Conservation (phyloP, 2,113 vertebrate species). For the Scytalopus superciliaris region DNA sequence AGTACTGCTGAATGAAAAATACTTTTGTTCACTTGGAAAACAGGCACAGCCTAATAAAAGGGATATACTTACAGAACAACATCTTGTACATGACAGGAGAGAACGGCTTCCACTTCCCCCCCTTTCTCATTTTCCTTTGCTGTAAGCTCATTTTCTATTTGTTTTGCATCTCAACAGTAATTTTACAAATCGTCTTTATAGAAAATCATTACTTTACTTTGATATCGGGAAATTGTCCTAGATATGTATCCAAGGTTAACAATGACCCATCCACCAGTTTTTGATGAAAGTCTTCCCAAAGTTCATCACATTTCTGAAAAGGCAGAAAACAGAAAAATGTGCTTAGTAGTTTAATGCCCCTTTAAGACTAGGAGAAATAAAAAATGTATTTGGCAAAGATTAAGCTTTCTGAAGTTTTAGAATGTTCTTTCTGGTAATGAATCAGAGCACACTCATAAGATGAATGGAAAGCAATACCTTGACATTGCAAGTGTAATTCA, state of each 20-base stretch:
- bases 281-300: conserved; percentile 98
- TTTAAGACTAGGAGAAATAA: not conserved
- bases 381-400: not conserved
- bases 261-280: conserved; percentile 94
- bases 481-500: not conserved
- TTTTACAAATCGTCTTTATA: conserved; percentile 7
- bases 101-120: not conserved
- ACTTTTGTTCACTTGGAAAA: not conserved
- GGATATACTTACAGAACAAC: not conserved
- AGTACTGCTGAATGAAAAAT: not conserved
- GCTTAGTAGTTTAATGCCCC: not conserved
- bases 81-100: not conserved
- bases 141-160: not conserved
- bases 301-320: conserved; percentile 90
- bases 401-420: not conserved
- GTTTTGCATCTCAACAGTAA: not conserved
- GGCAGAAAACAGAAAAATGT: conserved; percentile 7
- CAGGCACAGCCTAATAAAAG: not conserved
- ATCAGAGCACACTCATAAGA: not conserved
- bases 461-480: not conserved
- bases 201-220: conserved; percentile 80
- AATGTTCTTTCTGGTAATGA: not conserved
- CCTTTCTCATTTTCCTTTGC: not conserved
- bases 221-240: conserved; percentile 95
- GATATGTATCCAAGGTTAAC: conserved; percentile 90